Conservation (phyloP, 2,113 vertebrate genomes). For the Crotalus viridis region DNA sequence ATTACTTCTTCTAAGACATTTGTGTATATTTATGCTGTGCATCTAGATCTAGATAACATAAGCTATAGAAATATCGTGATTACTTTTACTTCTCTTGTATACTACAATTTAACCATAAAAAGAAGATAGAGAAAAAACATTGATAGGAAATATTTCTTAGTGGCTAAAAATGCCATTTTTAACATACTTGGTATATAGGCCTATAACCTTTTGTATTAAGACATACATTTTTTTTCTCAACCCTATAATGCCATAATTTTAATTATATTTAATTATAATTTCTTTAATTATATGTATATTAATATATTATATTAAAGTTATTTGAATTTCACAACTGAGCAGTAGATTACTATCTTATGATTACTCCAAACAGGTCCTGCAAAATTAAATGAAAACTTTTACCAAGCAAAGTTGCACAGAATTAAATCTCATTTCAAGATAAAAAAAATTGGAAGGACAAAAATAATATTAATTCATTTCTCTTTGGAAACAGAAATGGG, state of each 20-base stretch:
- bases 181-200: not conserved
- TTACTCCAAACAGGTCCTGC: not conserved
- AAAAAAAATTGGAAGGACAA: not conserved
- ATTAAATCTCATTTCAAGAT: not conserved
- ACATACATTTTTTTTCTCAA: not conserved
- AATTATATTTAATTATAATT: not conserved
- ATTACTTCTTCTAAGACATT: not conserved
- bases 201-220: not conserved
- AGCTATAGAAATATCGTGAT: not conserved
- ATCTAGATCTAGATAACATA: not conserved
- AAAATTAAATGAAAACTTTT: not conserved
- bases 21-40: not conserved
- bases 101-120: not conserved
- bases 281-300: no score
- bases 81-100: not conserved
- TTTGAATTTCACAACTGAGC: not conserved
- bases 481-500: not conserved
- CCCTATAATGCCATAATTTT: not conserved
- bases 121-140: not conserved
- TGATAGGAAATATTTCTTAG: not conserved
- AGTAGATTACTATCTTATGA: not conserved
- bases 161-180: not conserved
- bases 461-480: not conserved
- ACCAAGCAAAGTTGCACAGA: not conserved
- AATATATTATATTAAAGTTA: not conserved